Evolutionary conservation across 1,140 invertebrate genomes (phyloP).

Genomic region (Arctopsyche grandis): DNA sequence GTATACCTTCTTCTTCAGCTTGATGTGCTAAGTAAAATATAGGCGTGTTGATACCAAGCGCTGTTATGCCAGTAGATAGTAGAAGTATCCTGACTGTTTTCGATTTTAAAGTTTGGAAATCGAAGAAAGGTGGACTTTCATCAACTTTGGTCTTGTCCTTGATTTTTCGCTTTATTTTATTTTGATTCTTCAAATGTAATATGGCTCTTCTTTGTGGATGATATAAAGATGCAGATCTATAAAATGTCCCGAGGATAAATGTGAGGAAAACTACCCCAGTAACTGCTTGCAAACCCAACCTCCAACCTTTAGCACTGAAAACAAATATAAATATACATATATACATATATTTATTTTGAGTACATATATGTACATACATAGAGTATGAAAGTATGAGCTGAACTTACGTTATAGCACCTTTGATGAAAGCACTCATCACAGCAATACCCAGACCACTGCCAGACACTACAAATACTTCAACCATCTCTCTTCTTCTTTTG

Average conservation of each 20-base stretch:
- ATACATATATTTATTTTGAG: neutral
- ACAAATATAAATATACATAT: neutral
- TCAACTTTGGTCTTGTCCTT: slow-evolving; percentile 80
- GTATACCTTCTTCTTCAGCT: slow-evolving; percentile 75
- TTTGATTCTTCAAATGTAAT: slow-evolving; percentile 89
- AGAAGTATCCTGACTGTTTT: slow-evolving; percentile 86
- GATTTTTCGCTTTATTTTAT: slow-evolving; percentile 78
- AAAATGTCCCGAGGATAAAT: slow-evolving; percentile 89
- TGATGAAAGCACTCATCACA: slow-evolving; percentile 83
- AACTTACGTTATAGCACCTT: slow-evolving; percentile 79
- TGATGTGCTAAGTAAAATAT: slow-evolving; percentile 87
- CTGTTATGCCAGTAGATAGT: slow-evolving; percentile 79
- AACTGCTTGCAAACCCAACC: slow-evolving; percentile 85
- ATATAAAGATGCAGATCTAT: slow-evolving; percentile 88
- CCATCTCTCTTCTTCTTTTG: slow-evolving; percentile 83
- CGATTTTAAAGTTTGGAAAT: slow-evolving; percentile 84
- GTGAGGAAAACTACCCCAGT: slow-evolving; percentile 85
- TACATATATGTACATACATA: neutral
- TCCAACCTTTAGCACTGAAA: slow-evolving; percentile 86
- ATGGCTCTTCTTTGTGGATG: slow-evolving; percentile 90
- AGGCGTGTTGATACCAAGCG: slow-evolving; percentile 87
- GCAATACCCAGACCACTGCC: slow-evolving; percentile 87
- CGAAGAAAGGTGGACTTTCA: slow-evolving; percentile 85
- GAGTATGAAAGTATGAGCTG: neutral
- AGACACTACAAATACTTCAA: slow-evolving; percentile 88